Conservation (phyloP, 2,797 vertebrate species). For the Uromys caudimaculatus region DNA sequence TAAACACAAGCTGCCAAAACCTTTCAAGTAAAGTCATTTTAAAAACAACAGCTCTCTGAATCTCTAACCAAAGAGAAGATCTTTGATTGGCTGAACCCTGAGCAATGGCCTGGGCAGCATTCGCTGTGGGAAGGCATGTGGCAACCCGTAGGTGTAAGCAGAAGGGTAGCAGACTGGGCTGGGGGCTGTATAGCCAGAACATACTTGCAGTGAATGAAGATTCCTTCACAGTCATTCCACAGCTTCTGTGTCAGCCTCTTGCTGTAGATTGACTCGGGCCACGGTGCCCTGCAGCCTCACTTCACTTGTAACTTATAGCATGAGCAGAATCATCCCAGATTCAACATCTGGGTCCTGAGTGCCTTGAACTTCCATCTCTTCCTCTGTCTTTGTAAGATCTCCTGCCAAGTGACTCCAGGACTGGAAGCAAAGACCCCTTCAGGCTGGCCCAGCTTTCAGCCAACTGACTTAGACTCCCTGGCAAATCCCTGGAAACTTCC, state of each 20-base stretch:
- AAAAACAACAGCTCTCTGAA: background rate
- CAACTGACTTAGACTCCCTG: background rate
- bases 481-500: background rate
- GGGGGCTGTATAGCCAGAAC: background rate
- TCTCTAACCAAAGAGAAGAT: too few species aligned
- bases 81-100: background rate
- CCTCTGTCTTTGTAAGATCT: rapidly evolving
- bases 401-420: too few species aligned
- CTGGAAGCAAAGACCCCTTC: background rate
- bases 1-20: background rate
- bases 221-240: background rate
- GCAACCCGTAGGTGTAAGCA: background rate
- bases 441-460: background rate
- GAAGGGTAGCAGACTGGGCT: background rate
- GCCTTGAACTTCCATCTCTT: background rate
- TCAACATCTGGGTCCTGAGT: background rate
- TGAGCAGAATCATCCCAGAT: rapidly evolving
- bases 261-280: background rate
- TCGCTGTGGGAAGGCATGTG: background rate
- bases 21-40: background rate
- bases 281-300: background rate
- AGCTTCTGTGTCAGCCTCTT: too few species aligned
- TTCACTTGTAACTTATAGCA: background rate
- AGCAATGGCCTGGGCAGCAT: background rate
- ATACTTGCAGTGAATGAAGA: background rate